phyloP scores from a whole-genome alignment of 1,140 invertebrate genomes.

The Pseudomyrmex concolor region DNA sequence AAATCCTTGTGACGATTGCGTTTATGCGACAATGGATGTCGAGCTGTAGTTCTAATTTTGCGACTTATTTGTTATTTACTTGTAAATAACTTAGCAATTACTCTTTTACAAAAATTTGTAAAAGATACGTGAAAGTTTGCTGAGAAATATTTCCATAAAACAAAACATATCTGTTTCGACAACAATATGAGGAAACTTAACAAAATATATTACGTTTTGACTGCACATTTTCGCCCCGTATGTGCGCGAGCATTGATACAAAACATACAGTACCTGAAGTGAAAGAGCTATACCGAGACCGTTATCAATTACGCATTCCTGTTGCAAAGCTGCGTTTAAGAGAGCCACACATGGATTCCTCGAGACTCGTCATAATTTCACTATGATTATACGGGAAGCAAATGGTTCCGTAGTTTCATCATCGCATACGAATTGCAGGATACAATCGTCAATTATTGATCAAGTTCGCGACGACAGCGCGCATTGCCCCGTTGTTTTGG shows the following conservation, averaged over 20 bases:
- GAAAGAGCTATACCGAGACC: conserved; percentile 60
- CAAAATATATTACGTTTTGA: conserved; percentile 41
- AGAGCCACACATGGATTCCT: conserved; percentile 26
- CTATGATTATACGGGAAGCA: conserved; percentile 48
- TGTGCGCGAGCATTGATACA: conserved; percentile 38
- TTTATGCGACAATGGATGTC: too few relatives aligned
- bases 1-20: not conserved
- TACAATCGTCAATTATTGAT: conserved; percentile 48
- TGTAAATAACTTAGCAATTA: too few relatives aligned
- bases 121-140: not conserved
- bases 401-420: conserved; percentile 50
- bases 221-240: not conserved
- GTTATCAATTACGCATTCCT: conserved; percentile 66
- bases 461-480: not conserved
- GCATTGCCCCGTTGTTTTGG: conserved; percentile 10
- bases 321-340: conserved; percentile 40
- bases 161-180: not conserved
- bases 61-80: too few relatives aligned
- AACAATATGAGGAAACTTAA: conserved; percentile 30
- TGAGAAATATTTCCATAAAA: not conserved
- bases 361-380: conserved; percentile 28
- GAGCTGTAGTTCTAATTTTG: too few relatives aligned
- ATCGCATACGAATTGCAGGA: conserved; percentile 34
- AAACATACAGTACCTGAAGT: conserved; percentile 49
- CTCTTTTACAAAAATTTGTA: not conserved